Percentiles rank a stretch among this genome's conserved stretches.
These are phyloP conservation scores for Aleiodes leptofemur DNA, from an alignment of 2,888 invertebrate genomes.

Conservation along the genomic window DNA sequence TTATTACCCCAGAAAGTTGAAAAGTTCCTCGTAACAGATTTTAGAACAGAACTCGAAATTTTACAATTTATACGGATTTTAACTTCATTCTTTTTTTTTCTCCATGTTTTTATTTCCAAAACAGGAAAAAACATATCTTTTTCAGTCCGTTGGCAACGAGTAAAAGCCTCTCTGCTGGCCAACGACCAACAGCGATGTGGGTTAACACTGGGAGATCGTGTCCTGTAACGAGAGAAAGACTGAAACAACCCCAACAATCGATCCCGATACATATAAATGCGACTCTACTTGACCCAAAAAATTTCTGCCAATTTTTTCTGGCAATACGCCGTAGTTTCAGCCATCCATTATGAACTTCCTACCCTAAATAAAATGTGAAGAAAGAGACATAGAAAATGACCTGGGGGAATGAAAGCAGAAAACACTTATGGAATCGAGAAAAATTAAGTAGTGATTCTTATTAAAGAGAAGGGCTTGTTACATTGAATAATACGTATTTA, in stretches of 20 bases:
- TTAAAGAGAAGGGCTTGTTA: no score
- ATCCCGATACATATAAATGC: conserved; percentile 1
- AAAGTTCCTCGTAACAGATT: conserved; percentile 2
- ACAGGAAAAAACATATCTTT: conserved; percentile 23
- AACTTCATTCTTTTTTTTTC: conserved; percentile 22
- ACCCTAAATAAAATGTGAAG: no score
- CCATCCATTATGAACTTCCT: background rate
- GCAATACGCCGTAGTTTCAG: background rate
- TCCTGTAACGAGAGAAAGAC: conserved; percentile 43
- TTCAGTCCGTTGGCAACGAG: conserved; percentile 63
- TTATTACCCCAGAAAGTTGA: background rate
- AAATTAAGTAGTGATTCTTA: no score
- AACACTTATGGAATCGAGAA: no score
- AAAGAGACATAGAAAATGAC: no score
- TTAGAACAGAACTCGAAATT: background rate
- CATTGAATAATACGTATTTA: no score
- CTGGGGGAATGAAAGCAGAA: no score
- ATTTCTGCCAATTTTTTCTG: conserved; percentile 22
- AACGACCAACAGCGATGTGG: conserved; percentile 67
- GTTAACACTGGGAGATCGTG: conserved; percentile 67
- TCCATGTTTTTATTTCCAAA: background rate
- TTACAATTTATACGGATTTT: conserved; percentile 12
- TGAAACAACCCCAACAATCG: conserved; percentile 19
- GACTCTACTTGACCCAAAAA: conserved; percentile 37
- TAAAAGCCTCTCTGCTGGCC: conserved; percentile 60